These are phyloP conservation scores for Cephalotes varians DNA, from an alignment of 2,888 invertebrate genomes.

Conservation along the genomic window DNA sequence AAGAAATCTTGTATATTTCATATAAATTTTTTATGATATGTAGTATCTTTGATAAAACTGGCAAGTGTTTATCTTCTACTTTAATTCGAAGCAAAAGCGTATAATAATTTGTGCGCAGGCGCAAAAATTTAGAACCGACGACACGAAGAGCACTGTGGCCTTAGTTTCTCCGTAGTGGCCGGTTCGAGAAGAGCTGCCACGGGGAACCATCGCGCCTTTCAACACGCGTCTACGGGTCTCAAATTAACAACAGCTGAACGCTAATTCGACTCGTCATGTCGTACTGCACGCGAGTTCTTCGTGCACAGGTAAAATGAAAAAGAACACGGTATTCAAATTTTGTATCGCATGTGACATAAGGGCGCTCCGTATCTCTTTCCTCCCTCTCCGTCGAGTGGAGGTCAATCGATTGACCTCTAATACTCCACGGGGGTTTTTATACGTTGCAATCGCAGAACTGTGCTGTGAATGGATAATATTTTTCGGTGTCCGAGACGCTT, in stretches of 20 bases:
- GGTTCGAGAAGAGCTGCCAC: conserved; percentile 86
- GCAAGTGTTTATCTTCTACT: background rate
- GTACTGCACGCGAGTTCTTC: conserved; percentile 92
- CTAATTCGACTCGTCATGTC: conserved; percentile 88
- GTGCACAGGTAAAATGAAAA: conserved; percentile 89
- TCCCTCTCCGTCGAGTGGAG: background rate
- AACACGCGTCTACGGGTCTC: conserved; percentile 66
- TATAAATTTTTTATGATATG: too few relatives aligned
- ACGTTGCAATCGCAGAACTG: background rate
- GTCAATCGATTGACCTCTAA: conserved; percentile 34
- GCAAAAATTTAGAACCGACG: conserved; percentile 76
- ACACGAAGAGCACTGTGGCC: conserved; percentile 68
- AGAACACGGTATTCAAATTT: background rate
- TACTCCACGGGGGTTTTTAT: background rate
- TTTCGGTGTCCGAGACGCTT: background rate
- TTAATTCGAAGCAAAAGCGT: background rate
- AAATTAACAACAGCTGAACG: conserved; percentile 64
- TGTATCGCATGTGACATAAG: background rate
- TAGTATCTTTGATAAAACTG: background rate
- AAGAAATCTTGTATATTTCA: background rate
- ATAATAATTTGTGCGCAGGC: conserved; percentile 77
- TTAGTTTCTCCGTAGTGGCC: conserved; percentile 85
- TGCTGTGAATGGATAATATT: background rate
- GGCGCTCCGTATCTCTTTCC: background rate
- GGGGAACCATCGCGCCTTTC: background rate